phyloP scores from a whole-genome alignment of 2,888 invertebrate species.

The Stenotaenia linearis region DNA sequence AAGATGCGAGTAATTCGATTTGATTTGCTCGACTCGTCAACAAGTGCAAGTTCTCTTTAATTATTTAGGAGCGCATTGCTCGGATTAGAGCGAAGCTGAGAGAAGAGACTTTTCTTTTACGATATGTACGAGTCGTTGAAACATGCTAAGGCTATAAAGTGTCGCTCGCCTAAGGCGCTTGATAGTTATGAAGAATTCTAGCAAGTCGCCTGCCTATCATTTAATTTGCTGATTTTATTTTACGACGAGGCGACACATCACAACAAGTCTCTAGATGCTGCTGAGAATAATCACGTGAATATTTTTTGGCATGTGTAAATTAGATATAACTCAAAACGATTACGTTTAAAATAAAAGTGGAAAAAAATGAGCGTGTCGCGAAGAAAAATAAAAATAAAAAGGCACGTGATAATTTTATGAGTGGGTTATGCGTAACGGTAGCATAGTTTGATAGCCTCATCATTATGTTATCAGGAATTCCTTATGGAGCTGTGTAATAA shows the following conservation, averaged over 20 bases:
- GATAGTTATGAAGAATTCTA: background rate
- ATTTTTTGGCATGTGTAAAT: background rate
- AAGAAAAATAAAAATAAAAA: background rate
- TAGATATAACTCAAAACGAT: background rate
- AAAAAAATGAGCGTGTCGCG: background rate
- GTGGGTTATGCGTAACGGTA: background rate
- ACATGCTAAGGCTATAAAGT: background rate
- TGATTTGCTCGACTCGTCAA: background rate
- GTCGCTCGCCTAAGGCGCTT: background rate
- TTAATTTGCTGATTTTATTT: background rate
- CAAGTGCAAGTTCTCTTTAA: background rate
- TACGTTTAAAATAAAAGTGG: background rate
- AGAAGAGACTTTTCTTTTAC: background rate
- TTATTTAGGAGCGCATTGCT: background rate
- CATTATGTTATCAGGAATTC: background rate
- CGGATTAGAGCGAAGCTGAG: background rate
- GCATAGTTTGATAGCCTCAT: background rate
- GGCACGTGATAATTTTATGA: background rate
- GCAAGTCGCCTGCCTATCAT: background rate
- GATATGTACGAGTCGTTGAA: background rate
- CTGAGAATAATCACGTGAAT: background rate
- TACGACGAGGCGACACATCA: background rate
- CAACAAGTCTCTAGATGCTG: background rate
- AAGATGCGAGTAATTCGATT: background rate
- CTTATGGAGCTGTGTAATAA: background rate